Evolutionary conservation across 2,113 vertebrate species (phyloP).

Genomic region (Elanoides forficatus): DNA sequence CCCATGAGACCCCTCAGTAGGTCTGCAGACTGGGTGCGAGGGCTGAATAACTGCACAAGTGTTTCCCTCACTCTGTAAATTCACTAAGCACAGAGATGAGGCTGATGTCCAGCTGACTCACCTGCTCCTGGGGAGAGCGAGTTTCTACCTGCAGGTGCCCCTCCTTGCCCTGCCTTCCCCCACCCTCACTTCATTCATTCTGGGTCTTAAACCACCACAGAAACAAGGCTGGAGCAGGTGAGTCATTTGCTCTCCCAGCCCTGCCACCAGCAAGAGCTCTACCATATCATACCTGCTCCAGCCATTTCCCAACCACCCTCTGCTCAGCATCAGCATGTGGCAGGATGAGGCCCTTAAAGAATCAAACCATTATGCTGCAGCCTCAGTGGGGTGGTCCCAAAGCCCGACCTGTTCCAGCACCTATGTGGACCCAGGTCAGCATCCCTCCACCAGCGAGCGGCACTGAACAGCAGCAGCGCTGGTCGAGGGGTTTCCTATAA

Average conservation of each 20-base stretch:
- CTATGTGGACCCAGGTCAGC: neutral
- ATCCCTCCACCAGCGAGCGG: neutral
- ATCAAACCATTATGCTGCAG: neutral
- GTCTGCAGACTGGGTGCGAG: neutral
- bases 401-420: neutral
- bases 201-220: neutral
- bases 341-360: neutral
- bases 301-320: neutral
- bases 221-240: neutral
- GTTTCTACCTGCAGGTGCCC: neutral
- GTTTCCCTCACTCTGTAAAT: neutral
- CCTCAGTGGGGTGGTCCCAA: neutral
- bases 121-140: fast-evolving
- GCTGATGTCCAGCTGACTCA: neutral
- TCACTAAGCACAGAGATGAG: neutral
- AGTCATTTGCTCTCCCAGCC: neutral
- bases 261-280: neutral
- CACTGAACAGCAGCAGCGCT: fast-evolving
- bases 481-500: neutral
- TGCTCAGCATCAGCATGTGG: neutral
- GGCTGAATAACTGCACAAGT: neutral
- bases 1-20: neutral
- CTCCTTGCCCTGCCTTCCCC: neutral
- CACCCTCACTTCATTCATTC: neutral
- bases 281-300: fast-evolving